Percentiles rank a stretch among this genome's conserved stretches.
Conservation (phyloP, 2,797 vertebrate species). For the Salmo trutta region DNA sequence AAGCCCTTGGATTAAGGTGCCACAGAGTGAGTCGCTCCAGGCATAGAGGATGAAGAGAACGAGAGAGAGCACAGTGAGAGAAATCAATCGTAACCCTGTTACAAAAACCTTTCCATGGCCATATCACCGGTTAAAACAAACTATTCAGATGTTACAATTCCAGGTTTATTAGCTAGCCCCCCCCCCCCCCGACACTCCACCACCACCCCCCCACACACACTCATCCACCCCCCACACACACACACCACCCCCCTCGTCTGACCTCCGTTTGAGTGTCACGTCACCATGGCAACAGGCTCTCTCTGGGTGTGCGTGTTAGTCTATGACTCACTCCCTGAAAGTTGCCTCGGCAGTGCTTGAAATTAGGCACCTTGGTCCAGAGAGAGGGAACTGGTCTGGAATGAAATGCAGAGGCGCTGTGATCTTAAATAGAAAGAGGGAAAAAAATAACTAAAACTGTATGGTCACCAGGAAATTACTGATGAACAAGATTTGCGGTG, state of each 20-base stretch:
- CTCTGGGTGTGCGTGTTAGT: background rate
- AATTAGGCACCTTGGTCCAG: conserved; percentile 47
- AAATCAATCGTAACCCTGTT: conserved; percentile 31
- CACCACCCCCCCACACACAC: background rate
- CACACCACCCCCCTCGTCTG: conserved; percentile 63
- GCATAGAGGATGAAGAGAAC: conserved; percentile 20
- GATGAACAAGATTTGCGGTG: conserved; percentile 17
- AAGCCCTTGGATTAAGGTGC: conserved; percentile 15
- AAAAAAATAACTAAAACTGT: conserved; percentile 17
- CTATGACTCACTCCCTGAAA: conserved; percentile 71
- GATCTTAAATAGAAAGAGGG: background rate
- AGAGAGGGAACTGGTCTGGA: conserved; percentile 47
- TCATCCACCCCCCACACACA: conserved; percentile 45
- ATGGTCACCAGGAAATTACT: conserved; percentile 41
- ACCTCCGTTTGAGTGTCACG: conserved; percentile 75
- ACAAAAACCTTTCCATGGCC: conserved; percentile 30
- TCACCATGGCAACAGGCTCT: conserved; percentile 77
- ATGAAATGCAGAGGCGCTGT: conserved; percentile 23
- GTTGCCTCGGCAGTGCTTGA: conserved; percentile 62
- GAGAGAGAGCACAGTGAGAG: no score
- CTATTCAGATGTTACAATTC: conserved; percentile 39
- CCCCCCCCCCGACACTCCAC: background rate
- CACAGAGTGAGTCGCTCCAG: conserved; percentile 24
- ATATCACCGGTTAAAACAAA: conserved; percentile 52
- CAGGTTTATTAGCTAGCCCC: conserved; percentile 55